Conservation (phyloP, 1,140 invertebrate species). For the Rhizoglyphus robini region DNA sequence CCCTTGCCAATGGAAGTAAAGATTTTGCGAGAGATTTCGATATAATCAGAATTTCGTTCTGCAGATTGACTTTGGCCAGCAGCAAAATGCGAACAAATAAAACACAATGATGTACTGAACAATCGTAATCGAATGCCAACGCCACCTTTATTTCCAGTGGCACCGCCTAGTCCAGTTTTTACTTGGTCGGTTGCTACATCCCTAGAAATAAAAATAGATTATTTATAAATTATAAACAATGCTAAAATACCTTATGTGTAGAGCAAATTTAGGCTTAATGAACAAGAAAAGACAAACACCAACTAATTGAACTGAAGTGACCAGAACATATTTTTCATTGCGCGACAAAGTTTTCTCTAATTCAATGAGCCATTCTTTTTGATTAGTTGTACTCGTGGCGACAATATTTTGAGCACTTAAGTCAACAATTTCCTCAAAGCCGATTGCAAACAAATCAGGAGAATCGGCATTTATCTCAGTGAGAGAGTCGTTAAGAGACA, state of each 20-base stretch:
- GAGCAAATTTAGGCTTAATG: slow-evolving; percentile 68
- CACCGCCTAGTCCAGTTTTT: slow-evolving; percentile 92
- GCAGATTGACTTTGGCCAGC: slow-evolving; percentile 91
- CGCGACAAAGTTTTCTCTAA: slow-evolving; percentile 78
- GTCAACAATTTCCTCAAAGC: slow-evolving; percentile 99
- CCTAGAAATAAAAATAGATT: slow-evolving; percentile 33
- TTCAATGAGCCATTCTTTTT: slow-evolving; percentile 87
- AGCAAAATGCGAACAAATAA: slow-evolving; percentile 97
- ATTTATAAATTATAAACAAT: not conserved
- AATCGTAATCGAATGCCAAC: slow-evolving; percentile 82
- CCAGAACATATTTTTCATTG: slow-evolving; percentile 72
- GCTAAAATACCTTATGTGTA: slow-evolving; percentile 48
- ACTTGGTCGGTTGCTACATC: slow-evolving; percentile 89
- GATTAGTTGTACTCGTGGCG: slow-evolving; percentile 86
- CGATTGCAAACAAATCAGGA: slow-evolving; percentile 87
- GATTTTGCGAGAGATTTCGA: slow-evolving; percentile 83
- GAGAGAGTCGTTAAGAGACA: slow-evolving; percentile 23
- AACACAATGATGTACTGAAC: slow-evolving; percentile 83
- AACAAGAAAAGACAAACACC: slow-evolving; percentile 95
- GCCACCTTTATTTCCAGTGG: slow-evolving; percentile 87
- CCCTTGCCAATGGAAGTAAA: slow-evolving; percentile 81
- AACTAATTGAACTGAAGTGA: slow-evolving; percentile 91
- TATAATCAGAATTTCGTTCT: slow-evolving; percentile 90
- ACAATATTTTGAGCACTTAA: slow-evolving; percentile 96
- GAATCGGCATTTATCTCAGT: slow-evolving; percentile 39